Percentiles rank a stretch among this genome's conserved stretches.
Conservation (phyloP, 2,797 vertebrate species). For the Artibeus jamaicensis region DNA sequence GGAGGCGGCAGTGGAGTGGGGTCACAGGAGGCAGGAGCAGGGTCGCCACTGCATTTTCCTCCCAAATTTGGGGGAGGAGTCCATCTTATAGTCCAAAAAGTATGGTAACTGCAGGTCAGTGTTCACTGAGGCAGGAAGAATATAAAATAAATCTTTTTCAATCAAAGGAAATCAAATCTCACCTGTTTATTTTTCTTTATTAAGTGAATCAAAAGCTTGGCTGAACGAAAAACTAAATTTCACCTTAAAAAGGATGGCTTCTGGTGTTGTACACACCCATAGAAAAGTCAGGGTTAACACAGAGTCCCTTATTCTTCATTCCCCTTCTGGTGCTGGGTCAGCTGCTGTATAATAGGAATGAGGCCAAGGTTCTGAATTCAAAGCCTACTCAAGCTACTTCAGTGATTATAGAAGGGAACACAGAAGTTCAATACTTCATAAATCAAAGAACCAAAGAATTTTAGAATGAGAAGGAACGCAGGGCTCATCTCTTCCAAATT, state of each 20-base stretch:
- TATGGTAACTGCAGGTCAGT: neutral
- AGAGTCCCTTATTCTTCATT: neutral
- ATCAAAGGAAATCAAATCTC: constrained; percentile 66
- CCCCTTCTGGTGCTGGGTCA: neutral
- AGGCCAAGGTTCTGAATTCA: neutral
- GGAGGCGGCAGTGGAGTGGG: too few relatives aligned
- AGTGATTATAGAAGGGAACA: neutral
- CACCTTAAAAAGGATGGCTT: neutral
- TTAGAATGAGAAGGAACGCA: neutral
- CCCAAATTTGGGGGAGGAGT: too few relatives aligned
- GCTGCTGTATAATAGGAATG: neutral
- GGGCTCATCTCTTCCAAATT: neutral
- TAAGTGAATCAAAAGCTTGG: constrained; percentile 54
- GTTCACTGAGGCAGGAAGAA: constrained; percentile 26
- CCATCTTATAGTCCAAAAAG: too few relatives aligned
- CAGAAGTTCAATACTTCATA: neutral
- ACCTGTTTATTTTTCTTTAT: constrained; percentile 54
- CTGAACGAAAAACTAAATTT: constrained; percentile 35
- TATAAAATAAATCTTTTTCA: constrained; percentile 51
- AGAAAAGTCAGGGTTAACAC: neutral
- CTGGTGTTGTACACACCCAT: neutral
- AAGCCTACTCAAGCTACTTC: neutral
- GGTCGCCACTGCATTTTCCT: too few relatives aligned
- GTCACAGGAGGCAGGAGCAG: too few relatives aligned
- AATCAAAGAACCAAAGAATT: neutral